Evolutionary conservation across 2,113 vertebrate species (phyloP), one percentile per base, ranked within the genome.

Genomic region (Phrynosoma platyrhinos): DNA sequence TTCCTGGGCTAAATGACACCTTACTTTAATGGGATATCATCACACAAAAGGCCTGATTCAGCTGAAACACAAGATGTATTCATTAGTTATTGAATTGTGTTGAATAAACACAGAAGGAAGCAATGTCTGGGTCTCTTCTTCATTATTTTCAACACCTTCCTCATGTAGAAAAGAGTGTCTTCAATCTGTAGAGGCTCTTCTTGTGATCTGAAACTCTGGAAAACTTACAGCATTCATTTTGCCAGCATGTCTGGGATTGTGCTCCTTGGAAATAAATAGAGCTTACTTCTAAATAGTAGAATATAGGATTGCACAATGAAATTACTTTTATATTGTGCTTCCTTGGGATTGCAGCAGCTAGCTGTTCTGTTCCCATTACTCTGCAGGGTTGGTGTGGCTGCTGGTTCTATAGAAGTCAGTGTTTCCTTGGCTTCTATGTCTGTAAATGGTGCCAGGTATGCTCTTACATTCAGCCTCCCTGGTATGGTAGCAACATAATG

Each of bases 1-100:
- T 62, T 62, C 52, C 53, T 62, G 78, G 52, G 14, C 16, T 84
- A 75, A 84, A 75, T 75, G 83, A n/a, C 52, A 84, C 40, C 71
- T 84, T 66, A 52, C 36, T 64, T 74, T 80, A 23, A 42, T 30
- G 53, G 36, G 42, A 36, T 62, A 18, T 62, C 14, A 85, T 74
- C 30, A 52, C 36, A 23, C n/a, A 42, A 40, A 74, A 12, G 27
- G 14, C 16, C 27, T 47, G 32, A 32, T 66, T 85, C 55, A 36
- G 32, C 6, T 47, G 32, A 88, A 55, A 58, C 14, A 88, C 27
- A 58, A 27, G 30, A 18, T 25, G 12, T 42, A n/a, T 53, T 40
- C 78, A 58, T 12, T 62, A 16, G 18, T 62, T 62, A 62, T 18
- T 16, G 68, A 71, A 30, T 71, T 71, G 68, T 71, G 8, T n/a